Conservation (phyloP, 2,797 vertebrate genomes). For the Meriones psammophilus region DNA sequence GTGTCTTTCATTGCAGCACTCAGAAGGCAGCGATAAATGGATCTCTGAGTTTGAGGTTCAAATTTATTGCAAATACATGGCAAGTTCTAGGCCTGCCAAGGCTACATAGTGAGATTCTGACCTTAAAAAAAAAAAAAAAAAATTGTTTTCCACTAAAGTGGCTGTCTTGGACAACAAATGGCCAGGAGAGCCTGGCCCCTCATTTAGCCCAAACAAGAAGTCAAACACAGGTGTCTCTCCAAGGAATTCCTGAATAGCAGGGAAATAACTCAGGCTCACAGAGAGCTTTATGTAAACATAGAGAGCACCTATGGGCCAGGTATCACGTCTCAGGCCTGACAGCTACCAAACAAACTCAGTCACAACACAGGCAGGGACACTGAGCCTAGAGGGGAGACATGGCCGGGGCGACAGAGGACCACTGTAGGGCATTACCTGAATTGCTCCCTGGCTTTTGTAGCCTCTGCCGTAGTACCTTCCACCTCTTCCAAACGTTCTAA, state of each 20-base stretch:
- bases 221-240: background rate
- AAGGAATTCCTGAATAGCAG: background rate
- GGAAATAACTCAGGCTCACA: background rate
- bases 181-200: background rate
- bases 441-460: constrained; percentile 93
- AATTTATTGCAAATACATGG: too few relatives aligned
- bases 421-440: constrained; percentile 89
- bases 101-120: background rate
- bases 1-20: background rate
- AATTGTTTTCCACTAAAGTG: background rate
- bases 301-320: background rate
- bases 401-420: background rate
- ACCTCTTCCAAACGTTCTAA: constrained; percentile 96
- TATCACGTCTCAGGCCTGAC: background rate
- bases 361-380: background rate
- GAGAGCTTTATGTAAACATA: background rate
- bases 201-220: background rate
- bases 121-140: background rate
- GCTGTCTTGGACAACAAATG: background rate
- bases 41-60: background rate
- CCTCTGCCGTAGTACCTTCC: constrained; percentile 92
- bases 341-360: background rate
- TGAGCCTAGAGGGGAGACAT: background rate
- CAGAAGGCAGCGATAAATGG: background rate
- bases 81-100: background rate